Percentiles rank a stretch among this genome's conserved stretches.
phyloP scores from a whole-genome alignment of 2,797 vertebrate species.

The Nyctibius grandis region DNA sequence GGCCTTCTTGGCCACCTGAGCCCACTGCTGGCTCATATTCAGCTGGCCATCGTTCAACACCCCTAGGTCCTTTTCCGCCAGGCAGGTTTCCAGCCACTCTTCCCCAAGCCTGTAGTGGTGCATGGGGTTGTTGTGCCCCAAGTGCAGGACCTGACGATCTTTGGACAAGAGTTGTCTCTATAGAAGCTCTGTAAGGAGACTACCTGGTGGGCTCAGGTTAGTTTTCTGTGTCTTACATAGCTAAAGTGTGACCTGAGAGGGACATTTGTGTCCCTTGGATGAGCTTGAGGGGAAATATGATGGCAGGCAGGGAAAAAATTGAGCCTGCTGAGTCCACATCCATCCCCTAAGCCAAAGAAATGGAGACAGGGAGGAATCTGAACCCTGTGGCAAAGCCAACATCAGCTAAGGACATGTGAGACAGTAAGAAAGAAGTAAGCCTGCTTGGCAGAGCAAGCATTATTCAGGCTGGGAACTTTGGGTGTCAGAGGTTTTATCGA shows the following conservation, averaged over 20 bases:
- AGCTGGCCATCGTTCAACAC: no score
- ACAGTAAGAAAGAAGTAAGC: background rate
- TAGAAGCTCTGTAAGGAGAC: background rate
- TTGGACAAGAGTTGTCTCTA: background rate
- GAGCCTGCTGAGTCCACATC: background rate
- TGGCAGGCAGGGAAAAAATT: background rate
- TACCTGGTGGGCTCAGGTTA: background rate
- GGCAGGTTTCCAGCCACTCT: no score
- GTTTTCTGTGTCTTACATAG: background rate
- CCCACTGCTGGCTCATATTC: no score
- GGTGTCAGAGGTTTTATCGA: background rate
- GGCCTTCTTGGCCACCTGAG: no score
- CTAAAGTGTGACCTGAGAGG: background rate
- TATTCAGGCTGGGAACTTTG: background rate
- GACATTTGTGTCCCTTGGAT: background rate
- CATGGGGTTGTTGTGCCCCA: no score
- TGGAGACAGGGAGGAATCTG: background rate
- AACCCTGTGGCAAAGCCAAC: background rate
- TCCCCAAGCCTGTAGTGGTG: no score
- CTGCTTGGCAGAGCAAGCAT: background rate
- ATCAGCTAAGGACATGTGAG: background rate
- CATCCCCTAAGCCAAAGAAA: background rate
- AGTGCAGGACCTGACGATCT: no score
- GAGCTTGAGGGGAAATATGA: background rate
- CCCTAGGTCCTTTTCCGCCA: no score